Conservation (phyloP, 1,140 invertebrate species). For the Forficula auricularia region DNA sequence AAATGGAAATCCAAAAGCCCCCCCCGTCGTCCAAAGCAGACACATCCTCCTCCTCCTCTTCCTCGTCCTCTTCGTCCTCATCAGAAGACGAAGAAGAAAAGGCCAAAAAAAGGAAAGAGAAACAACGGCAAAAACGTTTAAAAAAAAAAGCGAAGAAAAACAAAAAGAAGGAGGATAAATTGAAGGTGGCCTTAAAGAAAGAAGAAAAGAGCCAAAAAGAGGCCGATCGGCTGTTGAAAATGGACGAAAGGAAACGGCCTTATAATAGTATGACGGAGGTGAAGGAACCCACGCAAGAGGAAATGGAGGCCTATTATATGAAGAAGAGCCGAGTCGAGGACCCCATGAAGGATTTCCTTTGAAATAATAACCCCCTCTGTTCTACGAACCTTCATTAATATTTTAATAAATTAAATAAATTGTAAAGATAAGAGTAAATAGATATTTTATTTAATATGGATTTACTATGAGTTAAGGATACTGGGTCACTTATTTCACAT, state of each 20-base stretch:
- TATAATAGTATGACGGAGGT: conserved; percentile 80
- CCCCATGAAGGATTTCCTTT: conserved; percentile 65
- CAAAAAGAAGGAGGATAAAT: conserved; percentile 30
- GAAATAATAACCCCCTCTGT: too few relatives aligned
- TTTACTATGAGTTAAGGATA: too few relatives aligned
- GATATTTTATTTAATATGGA: too few relatives aligned
- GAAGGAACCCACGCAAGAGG: conserved; percentile 70
- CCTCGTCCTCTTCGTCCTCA: conserved; percentile 4
- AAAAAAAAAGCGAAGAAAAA: conserved; percentile 20
- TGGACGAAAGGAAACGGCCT: conserved; percentile 76
- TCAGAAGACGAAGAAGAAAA: too few relatives aligned
- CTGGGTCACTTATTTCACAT: too few relatives aligned
- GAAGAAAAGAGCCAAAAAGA: conserved; percentile 43
- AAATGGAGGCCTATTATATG: conserved; percentile 84
- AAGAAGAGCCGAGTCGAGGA: conserved; percentile 72
- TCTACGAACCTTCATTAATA: too few relatives aligned
- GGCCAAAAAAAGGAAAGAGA: conserved; percentile 30
- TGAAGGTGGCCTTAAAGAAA: conserved; percentile 41
- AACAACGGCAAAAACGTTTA: conserved; percentile 24
- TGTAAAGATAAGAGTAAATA: too few relatives aligned
- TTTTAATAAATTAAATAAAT: too few relatives aligned
- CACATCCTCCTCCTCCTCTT: conserved; percentile 15
- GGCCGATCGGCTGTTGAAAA: conserved; percentile 42
- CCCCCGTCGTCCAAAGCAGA: too few relatives aligned
- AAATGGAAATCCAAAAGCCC: not conserved